Base-by-base conservation (phyloP, 1,140 invertebrate species). In the Pteromalus puparum region DNA sequence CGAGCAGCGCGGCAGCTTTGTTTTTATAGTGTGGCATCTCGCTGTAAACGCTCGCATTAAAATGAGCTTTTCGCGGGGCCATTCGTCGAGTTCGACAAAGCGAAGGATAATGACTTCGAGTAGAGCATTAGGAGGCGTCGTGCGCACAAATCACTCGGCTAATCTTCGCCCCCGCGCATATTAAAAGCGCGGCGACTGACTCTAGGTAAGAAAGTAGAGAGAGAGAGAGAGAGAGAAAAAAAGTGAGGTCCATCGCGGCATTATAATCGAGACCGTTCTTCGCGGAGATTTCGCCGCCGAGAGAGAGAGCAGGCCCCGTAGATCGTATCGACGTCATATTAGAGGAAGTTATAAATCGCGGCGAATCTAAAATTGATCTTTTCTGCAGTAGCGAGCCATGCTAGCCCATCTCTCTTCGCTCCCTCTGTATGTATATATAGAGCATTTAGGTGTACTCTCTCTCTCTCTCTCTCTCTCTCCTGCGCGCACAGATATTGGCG, bases 301-400 rank as follows among this genome's bases (percentile, higher is more conserved):
- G 30, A 30, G 30, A 30, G 30, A 30, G 30, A 82, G 80, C 85
- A 85, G 84, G 84, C 78, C 87, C 30, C 34, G 87, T 80, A 87
- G 89, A 90, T 90, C 78, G 24, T 92, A 93, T 93, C 91, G 89
- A 34, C 89, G 91, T 90, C 91, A 92, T 93, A 93, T 93, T 93
- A 93, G 91, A 93, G 92, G 92, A 93, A 93, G 92, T 93, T 93
- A 93, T 92, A 93, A 93, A 93, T 93, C 91, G 90, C 90, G 87
- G 88, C 90, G 86, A 93, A 93, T 93, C 92, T 93, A 92, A 93
- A 93, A 93, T 93, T 93, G 92, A 93, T 92, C 92, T 93, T 92
- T 92, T 93, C 91, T 92, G 89, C 88, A 90, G 85, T 87, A 86
- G 87, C 84, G 76, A 26, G 67, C 10, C 73, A 18, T 81, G n/a